Conservation (phyloP, 2,113 vertebrate genomes). For the Antigone vipio region DNA sequence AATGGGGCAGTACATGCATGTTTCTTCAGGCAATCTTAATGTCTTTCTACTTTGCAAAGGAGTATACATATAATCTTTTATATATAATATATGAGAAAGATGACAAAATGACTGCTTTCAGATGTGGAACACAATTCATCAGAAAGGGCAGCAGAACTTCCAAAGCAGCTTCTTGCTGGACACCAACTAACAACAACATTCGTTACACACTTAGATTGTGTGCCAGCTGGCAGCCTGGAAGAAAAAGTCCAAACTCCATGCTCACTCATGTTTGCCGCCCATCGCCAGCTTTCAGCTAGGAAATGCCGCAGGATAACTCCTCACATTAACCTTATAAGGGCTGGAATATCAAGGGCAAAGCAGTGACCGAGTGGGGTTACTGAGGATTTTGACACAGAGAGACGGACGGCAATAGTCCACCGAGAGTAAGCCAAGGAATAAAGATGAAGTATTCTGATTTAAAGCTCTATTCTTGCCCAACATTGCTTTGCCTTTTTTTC, state of each 20-base stretch:
- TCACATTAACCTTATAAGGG: accelerated
- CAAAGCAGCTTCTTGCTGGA: background rate
- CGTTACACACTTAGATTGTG: accelerated
- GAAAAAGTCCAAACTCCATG: background rate
- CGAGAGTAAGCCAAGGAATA: background rate
- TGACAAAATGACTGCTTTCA: background rate
- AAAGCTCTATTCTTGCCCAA: background rate
- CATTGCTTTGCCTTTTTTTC: background rate
- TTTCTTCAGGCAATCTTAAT: background rate
- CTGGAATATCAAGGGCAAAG: background rate
- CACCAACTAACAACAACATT: background rate
- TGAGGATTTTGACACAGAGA: background rate
- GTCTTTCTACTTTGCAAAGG: background rate
- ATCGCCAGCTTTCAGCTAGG: background rate
- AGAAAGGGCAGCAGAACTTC: background rate
- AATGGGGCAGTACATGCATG: background rate
- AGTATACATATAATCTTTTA: background rate
- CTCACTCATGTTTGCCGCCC: background rate
- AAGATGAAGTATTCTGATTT: background rate
- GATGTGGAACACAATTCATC: background rate
- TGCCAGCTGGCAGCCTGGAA: background rate
- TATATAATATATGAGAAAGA: background rate
- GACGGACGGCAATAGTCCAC: background rate
- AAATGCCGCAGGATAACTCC: accelerated
- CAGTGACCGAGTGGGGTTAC: background rate